A percentile compares a stretch with the other conserved stretches of the same genome.
phyloP scores from a whole-genome alignment of 1,140 invertebrate genomes.

The Metaphire vulgaris region DNA sequence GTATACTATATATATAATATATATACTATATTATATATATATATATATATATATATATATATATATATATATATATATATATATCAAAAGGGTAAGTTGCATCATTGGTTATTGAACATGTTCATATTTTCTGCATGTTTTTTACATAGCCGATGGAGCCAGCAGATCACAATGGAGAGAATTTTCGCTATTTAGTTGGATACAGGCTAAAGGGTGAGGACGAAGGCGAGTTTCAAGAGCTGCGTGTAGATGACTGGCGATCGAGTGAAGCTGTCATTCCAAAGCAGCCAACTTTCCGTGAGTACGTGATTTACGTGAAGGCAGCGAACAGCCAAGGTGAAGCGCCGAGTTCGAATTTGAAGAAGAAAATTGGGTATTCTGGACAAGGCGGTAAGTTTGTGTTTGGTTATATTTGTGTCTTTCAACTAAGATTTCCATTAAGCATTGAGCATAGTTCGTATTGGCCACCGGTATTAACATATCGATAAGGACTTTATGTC shows the following conservation, averaged over 20 bases:
- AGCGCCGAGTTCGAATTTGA: not conserved
- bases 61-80: too few relatives aligned
- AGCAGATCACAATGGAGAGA: slow-evolving; percentile 25
- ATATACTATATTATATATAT: too few relatives aligned
- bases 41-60: too few relatives aligned
- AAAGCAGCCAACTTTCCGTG: slow-evolving; percentile 15
- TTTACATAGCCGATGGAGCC: slow-evolving; percentile 22
- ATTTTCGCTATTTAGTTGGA: slow-evolving; percentile 24
- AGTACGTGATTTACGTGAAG: slow-evolving; percentile 18
- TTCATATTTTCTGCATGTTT: too few relatives aligned
- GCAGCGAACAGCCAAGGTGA: slow-evolving; percentile 19
- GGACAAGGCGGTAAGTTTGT: not conserved
- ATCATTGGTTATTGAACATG: too few relatives aligned
- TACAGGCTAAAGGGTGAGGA: slow-evolving; percentile 6
- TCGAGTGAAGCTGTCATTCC: slow-evolving; percentile 23
- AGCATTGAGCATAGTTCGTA: too few relatives aligned
- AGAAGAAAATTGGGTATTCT: not conserved
- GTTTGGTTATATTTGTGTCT: too few relatives aligned
- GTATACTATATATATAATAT: too few relatives aligned
- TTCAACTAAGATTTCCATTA: too few relatives aligned
- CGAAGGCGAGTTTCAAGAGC: not conserved
- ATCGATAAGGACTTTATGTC: too few relatives aligned
- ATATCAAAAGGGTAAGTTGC: too few relatives aligned
- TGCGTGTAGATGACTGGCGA: slow-evolving; percentile 22
- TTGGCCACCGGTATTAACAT: too few relatives aligned